Evolutionary conservation across 2,797 vertebrate species (phyloP), one percentile per base, ranked within the genome.

Genomic region (Pampus argenteus): DNA sequence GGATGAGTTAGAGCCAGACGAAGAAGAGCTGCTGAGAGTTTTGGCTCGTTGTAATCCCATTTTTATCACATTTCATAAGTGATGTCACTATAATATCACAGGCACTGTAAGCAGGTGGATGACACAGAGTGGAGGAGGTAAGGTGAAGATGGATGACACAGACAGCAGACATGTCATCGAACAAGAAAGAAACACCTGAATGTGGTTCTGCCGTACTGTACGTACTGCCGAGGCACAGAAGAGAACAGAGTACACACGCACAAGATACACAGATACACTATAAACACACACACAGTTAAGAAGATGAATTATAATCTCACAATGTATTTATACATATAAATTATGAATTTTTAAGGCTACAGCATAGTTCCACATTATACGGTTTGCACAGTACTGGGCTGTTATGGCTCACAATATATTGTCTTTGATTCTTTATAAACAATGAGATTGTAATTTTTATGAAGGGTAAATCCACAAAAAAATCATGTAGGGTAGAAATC

Each of bases 1-100:
- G 1, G 49, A 20, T 51, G 86, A 88, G 31, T 81, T 92, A 49
- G 84, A 79, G 11, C 10, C 88, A 28, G 92, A 92, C 0, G 90
- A 92, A 18, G 90, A 90, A 56, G 90, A 92, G 81, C 76, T 91
- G 70, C 66, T 92, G 38, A 87, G 76, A 45, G 84, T 89, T 47
- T 49, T 91, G 38, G 81, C 86, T 76, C 87, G 78, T 18, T 90
- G 90, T 70, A 83, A 90, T 66, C 90, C 91, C 31, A 48, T 86
- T 76, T 89, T 92, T 63, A 71, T 92, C 45, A 80, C 88, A 48
- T 88, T 91, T 63, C 82, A 26, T 67, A 91, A 88, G 84, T 91
- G 78, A 92, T 72, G 65, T 64, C 58, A 58, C 69, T 63, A 42
- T 66, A 50, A 79, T 50, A 60, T 66, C 31, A 14, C 66, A 81